Conservation (phyloP, 2,888 invertebrate species). For the Drosophila mulleri region DNA sequence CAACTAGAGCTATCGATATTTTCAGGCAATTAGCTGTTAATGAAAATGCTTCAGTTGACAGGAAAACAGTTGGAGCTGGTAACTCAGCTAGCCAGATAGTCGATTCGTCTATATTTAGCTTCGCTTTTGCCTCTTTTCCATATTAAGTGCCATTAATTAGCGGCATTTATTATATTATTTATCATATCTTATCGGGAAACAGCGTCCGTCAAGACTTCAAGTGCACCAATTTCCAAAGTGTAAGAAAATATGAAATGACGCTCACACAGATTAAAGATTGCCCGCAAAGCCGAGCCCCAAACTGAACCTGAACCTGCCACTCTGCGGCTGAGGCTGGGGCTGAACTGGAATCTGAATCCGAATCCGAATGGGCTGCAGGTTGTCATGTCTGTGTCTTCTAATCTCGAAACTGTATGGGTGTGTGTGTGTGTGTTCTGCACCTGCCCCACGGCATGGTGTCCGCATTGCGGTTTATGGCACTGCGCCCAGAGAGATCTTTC, state of each 20-base stretch:
- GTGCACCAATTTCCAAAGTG: conserved; percentile 49
- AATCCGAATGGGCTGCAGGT: conserved; percentile 31
- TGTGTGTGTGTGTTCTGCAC: conserved; percentile 25
- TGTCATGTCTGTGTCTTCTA: conserved; percentile 46
- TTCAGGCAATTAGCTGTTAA: conserved; percentile 8
- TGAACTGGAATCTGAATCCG: conserved; percentile 20
- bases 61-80: conserved; percentile 14
- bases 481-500: conserved; percentile 31
- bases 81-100: background rate
- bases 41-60: conserved; percentile 10
- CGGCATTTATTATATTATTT: conserved; percentile 49
- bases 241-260: conserved; percentile 61
- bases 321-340: conserved; percentile 9
- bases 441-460: conserved; percentile 28
- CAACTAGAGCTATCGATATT: background rate
- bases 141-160: conserved; percentile 62
- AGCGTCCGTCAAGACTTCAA: conserved; percentile 49
- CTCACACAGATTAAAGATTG: conserved; percentile 41
- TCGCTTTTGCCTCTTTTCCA: conserved; percentile 7
- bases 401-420: conserved; percentile 31
- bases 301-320: conserved; percentile 17
- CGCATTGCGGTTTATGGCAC: conserved; percentile 34
- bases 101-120: conserved; percentile 18
- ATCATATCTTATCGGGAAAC: conserved; percentile 53
- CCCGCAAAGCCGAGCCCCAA: conserved; percentile 18